phyloP scores from a whole-genome alignment of 64 coral and sea anemone species.

The Cladopsammia gracilis region DNA sequence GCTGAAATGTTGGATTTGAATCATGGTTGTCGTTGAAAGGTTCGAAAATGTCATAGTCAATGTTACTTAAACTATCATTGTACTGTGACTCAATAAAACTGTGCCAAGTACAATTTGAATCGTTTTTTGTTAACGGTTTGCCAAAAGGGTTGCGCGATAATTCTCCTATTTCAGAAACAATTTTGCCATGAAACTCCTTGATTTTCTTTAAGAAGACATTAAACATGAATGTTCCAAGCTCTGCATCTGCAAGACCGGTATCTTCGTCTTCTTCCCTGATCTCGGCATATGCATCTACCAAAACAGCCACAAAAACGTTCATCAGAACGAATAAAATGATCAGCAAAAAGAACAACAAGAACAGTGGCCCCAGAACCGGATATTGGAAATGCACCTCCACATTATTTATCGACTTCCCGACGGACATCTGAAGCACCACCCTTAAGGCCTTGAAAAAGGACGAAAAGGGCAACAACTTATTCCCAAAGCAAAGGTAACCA shows the following conservation, averaged over 20 bases:
- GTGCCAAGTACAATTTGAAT: too few relatives aligned
- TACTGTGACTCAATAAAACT: too few relatives aligned
- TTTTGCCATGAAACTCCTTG: not conserved
- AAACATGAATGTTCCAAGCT: not conserved
- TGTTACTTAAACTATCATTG: too few relatives aligned
- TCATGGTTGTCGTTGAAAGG: too few relatives aligned
- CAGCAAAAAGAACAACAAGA: slow-evolving; percentile 4
- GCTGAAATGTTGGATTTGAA: too few relatives aligned
- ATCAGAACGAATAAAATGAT: slow-evolving; percentile 20
- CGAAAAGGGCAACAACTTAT: not conserved
- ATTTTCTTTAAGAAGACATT: not conserved
- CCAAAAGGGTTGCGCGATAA: too few relatives aligned
- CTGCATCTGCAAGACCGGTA: not conserved
- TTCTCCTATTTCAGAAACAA: too few relatives aligned
- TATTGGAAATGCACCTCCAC: not conserved
- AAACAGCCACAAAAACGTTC: slow-evolving; percentile 42
- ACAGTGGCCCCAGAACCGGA: slow-evolving; percentile 10
- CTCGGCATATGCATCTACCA: slow-evolving; percentile 6
- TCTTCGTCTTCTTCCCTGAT: not conserved
- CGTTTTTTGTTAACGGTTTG: too few relatives aligned
- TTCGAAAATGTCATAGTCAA: too few relatives aligned
- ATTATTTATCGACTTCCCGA: not conserved
- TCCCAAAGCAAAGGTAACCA: slow-evolving; percentile 34
- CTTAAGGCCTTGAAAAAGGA: slow-evolving; percentile 22
- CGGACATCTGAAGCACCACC: not conserved